These are phyloP conservation scores for Eubasilissa splendida DNA, from an alignment of 2,888 invertebrate genomes.

Conservation along the genomic window DNA sequence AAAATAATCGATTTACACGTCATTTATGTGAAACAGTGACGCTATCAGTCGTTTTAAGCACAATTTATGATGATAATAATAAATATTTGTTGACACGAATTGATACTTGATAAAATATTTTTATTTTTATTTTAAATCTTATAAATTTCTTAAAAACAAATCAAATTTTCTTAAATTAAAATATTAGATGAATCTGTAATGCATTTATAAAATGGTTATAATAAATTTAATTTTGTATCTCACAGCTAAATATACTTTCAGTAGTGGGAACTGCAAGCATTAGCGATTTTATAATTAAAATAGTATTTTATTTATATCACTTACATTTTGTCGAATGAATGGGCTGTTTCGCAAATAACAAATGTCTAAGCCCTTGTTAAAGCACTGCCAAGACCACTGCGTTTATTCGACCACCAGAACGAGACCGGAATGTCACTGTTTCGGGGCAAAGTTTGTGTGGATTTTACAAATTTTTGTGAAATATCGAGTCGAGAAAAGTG, in stretches of 20 bases:
- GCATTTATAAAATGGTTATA: no score
- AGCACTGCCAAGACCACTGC: constrained; percentile 7
- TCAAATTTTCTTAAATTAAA: no score
- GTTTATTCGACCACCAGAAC: background rate
- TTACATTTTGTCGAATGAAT: constrained; percentile 63
- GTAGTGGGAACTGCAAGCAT: background rate
- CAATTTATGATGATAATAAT: no score
- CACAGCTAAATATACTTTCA: no score
- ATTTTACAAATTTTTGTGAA: constrained; percentile 34
- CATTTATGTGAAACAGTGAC: background rate
- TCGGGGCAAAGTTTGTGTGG: constrained; percentile 25
- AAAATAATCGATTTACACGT: constrained; percentile 25
- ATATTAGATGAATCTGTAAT: no score
- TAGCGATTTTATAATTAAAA: background rate
- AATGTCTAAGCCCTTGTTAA: background rate
- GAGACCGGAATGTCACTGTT: background rate
- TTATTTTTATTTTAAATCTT: no score
- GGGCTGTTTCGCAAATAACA: constrained; percentile 15
- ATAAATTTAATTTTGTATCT: no score
- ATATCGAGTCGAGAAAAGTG: constrained; percentile 48
- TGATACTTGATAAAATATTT: no score
- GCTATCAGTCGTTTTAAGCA: background rate
- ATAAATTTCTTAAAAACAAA: no score
- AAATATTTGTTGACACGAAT: no score
- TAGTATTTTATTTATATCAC: constrained; percentile 64